Percentiles rank a stretch among this genome's conserved stretches.
Conservation (phyloP, 2,888 invertebrate genomes). For the Pelosia muscerda region DNA sequence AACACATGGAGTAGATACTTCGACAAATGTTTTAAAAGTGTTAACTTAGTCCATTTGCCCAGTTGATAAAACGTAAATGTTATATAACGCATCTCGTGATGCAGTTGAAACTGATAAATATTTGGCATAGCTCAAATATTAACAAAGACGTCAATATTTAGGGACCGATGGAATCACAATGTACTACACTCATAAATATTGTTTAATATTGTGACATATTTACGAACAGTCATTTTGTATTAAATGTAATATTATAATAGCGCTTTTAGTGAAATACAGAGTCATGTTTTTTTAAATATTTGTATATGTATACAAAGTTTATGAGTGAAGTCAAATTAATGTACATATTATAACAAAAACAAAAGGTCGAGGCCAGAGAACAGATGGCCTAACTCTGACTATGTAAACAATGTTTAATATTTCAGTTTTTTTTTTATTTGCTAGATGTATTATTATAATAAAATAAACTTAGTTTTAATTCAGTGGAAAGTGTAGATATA, state of each 20-base stretch:
- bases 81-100: constrained; percentile 24
- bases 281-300: constrained; percentile 35
- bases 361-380: constrained; percentile 47
- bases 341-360: constrained; percentile 53
- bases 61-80: constrained; percentile 30
- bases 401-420: constrained; percentile 57
- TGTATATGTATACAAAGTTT: constrained; percentile 31
- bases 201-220: constrained; percentile 28
- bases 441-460: constrained; percentile 63
- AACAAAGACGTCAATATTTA: constrained; percentile 44
- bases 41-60: constrained; percentile 19
- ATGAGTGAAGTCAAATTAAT: constrained; percentile 47
- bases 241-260: constrained; percentile 32
- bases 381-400: constrained; percentile 56
- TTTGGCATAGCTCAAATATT: constrained; percentile 33
- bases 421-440: constrained; percentile 62
- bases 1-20: constrained; percentile 22
- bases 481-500: constrained; percentile 75
- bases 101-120: constrained; percentile 23
- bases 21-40: constrained; percentile 16
- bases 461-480: constrained; percentile 63
- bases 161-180: constrained; percentile 41
- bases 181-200: constrained; percentile 45
- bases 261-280: constrained; percentile 25
- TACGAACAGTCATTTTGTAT: constrained; percentile 41